These are phyloP conservation scores for Chymomyza costata DNA, from an alignment of 1,140 invertebrate genomes.

Conservation along the genomic window DNA sequence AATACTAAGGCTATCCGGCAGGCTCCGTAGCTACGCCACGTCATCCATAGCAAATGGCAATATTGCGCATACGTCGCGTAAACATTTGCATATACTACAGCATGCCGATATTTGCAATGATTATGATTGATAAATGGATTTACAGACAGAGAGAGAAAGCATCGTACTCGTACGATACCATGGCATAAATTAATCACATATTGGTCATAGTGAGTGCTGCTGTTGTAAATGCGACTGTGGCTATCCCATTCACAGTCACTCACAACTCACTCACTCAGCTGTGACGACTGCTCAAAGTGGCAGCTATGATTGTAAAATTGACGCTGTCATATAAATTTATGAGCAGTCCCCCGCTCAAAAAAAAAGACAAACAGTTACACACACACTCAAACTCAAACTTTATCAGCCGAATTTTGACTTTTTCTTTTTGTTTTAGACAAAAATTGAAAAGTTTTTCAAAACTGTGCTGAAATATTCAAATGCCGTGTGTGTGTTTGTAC, in stretches of 20 bases:
- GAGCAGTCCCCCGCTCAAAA: conserved; percentile 20
- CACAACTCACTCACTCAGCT: too few relatives aligned
- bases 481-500: too few relatives aligned
- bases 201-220: too few relatives aligned
- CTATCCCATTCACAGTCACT: too few relatives aligned
- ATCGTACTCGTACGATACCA: conserved; percentile 27
- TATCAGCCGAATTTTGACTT: too few relatives aligned
- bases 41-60: too few relatives aligned
- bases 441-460: too few relatives aligned
- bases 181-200: conserved; percentile 62
- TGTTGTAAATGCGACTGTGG: too few relatives aligned
- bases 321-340: conserved; percentile 62
- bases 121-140: conserved; percentile 70
- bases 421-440: too few relatives aligned
- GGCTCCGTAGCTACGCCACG: conserved; percentile 57
- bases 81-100: conserved; percentile 51
- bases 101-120: conserved; percentile 35
- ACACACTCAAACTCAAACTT: not conserved
- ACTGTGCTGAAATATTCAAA: not conserved
- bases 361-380: conserved; percentile 11
- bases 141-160: conserved; percentile 28
- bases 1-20: conserved; percentile 56
- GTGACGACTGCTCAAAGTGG: too few relatives aligned
- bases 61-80: conserved; percentile 58
- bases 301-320: conserved; percentile 64